A percentile compares a stretch with the other conserved stretches of the same genome.
phyloP scores from a whole-genome alignment of 2,888 invertebrate genomes.

The Drosophila quinaria region DNA sequence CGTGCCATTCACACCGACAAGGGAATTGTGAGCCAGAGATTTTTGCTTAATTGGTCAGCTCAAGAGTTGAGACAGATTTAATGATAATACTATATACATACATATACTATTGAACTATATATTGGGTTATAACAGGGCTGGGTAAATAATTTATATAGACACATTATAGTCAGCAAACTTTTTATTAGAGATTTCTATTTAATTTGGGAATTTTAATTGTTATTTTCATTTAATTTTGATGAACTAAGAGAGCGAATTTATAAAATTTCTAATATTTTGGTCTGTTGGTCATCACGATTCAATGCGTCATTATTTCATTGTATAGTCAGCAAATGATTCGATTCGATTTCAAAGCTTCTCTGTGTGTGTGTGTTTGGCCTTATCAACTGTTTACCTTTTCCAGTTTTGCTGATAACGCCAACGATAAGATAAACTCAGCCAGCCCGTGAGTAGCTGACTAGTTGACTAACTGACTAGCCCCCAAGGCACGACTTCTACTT shows the following conservation, averaged over 20 bases:
- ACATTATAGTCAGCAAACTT: conserved; percentile 20
- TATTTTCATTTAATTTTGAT: conserved; percentile 28
- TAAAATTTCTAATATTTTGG: conserved; percentile 21
- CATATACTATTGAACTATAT: too few species aligned
- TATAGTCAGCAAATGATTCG: conserved; percentile 44
- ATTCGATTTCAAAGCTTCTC: conserved; percentile 17
- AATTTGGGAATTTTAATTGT: conserved; percentile 1
- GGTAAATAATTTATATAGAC: conserved; percentile 1
- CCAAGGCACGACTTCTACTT: conserved; percentile 9
- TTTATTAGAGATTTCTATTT: conserved; percentile 8
- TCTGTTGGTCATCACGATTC: neutral
- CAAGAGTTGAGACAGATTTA: neutral
- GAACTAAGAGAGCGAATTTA: conserved; percentile 20
- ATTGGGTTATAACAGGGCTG: neutral
- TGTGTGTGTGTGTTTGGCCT: conserved; percentile 6
- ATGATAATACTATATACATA: too few species aligned
- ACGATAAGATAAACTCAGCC: conserved; percentile 49
- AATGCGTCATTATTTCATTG: conserved; percentile 38
- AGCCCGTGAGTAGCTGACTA: conserved; percentile 22
- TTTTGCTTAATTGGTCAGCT: conserved; percentile 8
- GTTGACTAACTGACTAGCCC: conserved; percentile 17
- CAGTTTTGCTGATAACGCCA: conserved; percentile 37
- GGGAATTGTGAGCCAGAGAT: conserved; percentile 14
- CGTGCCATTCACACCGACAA: conserved; percentile 42
- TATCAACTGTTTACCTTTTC: conserved; percentile 47